Evolutionary conservation across 2,113 vertebrate genomes (phyloP).

Genomic region (Danio rerio): GRCz12tu NC_133197.1:18855501-18856000

Average conservation of each 20-base stretch:
- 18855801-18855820: slow-evolving; percentile 40
- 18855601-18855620: slow-evolving; percentile 70
- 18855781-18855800: slow-evolving; percentile 48
- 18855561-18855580: not conserved
- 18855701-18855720: slow-evolving; percentile 61
- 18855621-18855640: slow-evolving; percentile 63
- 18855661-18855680: slow-evolving; percentile 65
- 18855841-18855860: slow-evolving; percentile 55
- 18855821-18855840: slow-evolving; percentile 62
- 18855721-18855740: slow-evolving; percentile 63
- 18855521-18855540: too few relatives aligned
- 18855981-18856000: slow-evolving; percentile 14
- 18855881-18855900: slow-evolving; percentile 43
- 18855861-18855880: slow-evolving; percentile 39
- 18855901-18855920: slow-evolving; percentile 45
- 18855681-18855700: slow-evolving; percentile 62
- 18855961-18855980: slow-evolving; percentile 19
- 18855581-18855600: slow-evolving; percentile 62
- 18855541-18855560: too few relatives aligned
- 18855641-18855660: slow-evolving; percentile 58
- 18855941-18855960: not conserved
- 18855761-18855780: slow-evolving; percentile 60
- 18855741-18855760: not conserved
- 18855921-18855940: slow-evolving; percentile 40
- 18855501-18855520: too few relatives aligned